Percentiles rank a stretch among this genome's conserved stretches.
phyloP scores from a whole-genome alignment of 2,113 vertebrate genomes.

The Helogale parvula region DNA sequence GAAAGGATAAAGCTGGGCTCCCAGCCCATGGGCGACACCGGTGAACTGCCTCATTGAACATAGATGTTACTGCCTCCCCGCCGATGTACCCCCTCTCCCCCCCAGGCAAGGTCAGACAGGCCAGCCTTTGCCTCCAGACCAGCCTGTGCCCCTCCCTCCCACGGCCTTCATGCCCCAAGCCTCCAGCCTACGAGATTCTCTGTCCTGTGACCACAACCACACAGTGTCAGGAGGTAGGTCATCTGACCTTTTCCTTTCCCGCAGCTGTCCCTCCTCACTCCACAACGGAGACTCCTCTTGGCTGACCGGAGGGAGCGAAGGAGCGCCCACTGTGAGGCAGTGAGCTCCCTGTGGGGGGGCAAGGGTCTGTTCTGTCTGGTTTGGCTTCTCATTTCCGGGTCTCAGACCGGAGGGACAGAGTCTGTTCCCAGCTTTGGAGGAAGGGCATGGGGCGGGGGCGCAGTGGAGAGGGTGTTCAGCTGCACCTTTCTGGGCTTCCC shows the following conservation, averaged over 20 bases:
- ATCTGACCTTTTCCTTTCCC: background rate
- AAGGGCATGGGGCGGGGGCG: background rate
- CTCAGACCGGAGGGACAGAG: background rate
- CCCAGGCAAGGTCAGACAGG: background rate
- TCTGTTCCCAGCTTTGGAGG: background rate
- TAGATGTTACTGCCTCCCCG: background rate
- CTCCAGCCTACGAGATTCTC: background rate
- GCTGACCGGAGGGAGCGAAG: background rate
- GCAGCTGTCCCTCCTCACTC: background rate
- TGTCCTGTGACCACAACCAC: background rate
- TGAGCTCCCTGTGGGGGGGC: background rate
- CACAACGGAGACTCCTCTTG: background rate
- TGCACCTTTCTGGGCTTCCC: background rate
- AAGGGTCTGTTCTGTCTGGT: background rate
- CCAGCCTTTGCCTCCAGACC: background rate
- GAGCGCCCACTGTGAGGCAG: background rate
- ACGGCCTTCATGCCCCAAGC: background rate
- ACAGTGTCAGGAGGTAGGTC: background rate
- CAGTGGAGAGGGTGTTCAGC: background rate
- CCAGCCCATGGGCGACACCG: too few relatives aligned
- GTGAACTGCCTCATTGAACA: background rate
- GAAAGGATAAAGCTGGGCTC: background rate
- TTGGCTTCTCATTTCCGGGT: background rate
- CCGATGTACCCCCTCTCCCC: too few relatives aligned
- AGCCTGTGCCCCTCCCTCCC: background rate